Evolutionary conservation across 2,888 invertebrate genomes (phyloP).

Genomic region (Dynastes maya): DNA sequence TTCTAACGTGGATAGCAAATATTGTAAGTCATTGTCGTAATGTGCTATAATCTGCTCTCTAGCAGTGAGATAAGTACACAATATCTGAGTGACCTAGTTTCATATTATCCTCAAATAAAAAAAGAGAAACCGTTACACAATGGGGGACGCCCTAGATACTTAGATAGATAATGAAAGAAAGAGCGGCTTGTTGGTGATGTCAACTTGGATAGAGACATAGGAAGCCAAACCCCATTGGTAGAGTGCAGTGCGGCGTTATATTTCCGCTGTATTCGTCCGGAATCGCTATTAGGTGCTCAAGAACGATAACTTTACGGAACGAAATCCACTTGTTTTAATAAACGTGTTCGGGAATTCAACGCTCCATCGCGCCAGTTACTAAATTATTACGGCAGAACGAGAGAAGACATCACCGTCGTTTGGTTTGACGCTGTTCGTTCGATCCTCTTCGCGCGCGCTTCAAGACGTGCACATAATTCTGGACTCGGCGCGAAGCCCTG

Average conservation of each 20-base stretch:
- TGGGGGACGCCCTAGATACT: no score
- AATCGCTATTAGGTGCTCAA: constrained; percentile 32
- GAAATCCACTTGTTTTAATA: constrained; percentile 54
- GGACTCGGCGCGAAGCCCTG: constrained; percentile 16
- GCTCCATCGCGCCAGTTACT: constrained; percentile 52
- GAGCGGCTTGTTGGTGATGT: background rate
- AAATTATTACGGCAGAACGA: constrained; percentile 47
- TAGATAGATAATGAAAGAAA: background rate
- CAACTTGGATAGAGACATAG: no score
- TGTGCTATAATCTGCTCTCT: no score
- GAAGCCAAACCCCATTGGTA: background rate
- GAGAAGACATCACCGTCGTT: constrained; percentile 48
- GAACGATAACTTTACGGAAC: constrained; percentile 39
- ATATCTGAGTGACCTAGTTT: no score
- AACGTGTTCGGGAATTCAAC: constrained; percentile 53
- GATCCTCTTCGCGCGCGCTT: constrained; percentile 10
- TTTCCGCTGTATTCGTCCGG: constrained; percentile 13
- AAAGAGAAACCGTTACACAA: no score
- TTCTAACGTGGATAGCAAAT: no score
- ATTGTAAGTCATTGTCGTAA: no score
- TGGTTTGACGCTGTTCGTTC: constrained; percentile 37
- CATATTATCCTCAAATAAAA: no score
- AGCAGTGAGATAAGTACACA: no score
- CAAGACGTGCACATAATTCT: constrained; percentile 39
- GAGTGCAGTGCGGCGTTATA: background rate